Conservation (phyloP, 2,113 vertebrate species). For the Melanerpes aurifrons region DNA sequence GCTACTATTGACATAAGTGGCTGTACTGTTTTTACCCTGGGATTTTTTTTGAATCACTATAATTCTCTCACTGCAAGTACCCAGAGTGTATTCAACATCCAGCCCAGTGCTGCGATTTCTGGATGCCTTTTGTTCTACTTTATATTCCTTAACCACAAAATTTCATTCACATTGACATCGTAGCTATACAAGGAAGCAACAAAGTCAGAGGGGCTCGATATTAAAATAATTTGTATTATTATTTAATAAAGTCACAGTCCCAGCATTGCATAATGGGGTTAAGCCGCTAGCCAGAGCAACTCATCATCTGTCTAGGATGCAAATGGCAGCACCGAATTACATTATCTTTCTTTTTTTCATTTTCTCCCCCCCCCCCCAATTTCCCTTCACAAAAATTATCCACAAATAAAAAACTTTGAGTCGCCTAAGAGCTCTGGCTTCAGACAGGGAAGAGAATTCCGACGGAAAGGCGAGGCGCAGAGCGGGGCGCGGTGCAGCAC, state of each 20-base stretch:
- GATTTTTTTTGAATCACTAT: background rate
- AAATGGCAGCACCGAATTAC: constrained; percentile 72
- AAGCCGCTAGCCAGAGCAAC: constrained; percentile 75
- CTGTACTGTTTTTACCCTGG: background rate
- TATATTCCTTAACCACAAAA: constrained; percentile 35
- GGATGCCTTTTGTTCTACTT: constrained; percentile 43
- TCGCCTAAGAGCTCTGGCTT: constrained; percentile 50
- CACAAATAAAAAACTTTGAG: constrained; percentile 50
- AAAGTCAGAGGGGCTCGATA: constrained; percentile 60
- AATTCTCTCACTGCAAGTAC: constrained; percentile 32
- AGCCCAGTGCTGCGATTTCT: constrained; percentile 36
- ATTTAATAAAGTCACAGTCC: constrained; percentile 73
- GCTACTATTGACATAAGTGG: constrained; percentile 4
- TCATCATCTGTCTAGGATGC: constrained; percentile 77
- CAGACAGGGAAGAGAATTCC: constrained; percentile 27
- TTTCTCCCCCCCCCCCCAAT: too few relatives aligned
- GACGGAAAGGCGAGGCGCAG: constrained; percentile 25
- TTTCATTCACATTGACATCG: constrained; percentile 43
- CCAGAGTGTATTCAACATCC: constrained; percentile 11
- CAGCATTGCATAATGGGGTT: constrained; percentile 70
- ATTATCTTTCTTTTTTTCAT: background rate
- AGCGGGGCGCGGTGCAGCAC: background rate
- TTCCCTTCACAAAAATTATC: constrained; percentile 36
- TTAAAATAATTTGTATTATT: constrained; percentile 74
- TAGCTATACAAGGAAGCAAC: constrained; percentile 28